Base-by-base conservation (phyloP, 1,140 invertebrate genomes). In the Megathymus violae region DNA sequence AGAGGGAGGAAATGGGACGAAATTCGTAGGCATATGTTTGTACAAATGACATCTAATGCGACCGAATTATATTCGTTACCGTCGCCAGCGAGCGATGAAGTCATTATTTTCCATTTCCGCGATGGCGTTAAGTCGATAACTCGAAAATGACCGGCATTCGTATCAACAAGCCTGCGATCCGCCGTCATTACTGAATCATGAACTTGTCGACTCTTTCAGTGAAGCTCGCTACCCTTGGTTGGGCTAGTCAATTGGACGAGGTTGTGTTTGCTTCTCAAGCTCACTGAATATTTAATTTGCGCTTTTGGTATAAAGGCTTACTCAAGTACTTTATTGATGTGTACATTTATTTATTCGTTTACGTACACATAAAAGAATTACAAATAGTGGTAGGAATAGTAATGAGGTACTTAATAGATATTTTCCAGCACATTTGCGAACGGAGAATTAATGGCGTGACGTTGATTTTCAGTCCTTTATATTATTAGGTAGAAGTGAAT, bases 31-130 rank as follows among this genome's bases (percentile, higher is more conserved):
- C 34, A 16, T 31, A 59, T 22, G 54, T 72, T 76, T 50, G 61
- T 82, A 80, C 80, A 86, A 84, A 87, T 81, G 77, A 84, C 75
- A 70, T 71, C 74, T 87, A 90, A 91, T 88, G 69, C 69, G 69
- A 74, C 74, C 76, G 82, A 89, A 89, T 88, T 86, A 83, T 82
- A 76, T 83, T 78, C 68, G 76, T 83, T 79, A 71, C 65, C 73
- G 71, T 65, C 74, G 69, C 78, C 76, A 73, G 67, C 77, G 73
- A 74, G 68, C 76, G 69, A 89, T 91, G 82, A 86, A 91, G 86
- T 85, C 83, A 89, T 91, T 91, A 89, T 86, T 85, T 83, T 82
- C 79, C 79, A 86, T 91, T 90, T 91, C 85, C 88, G 81, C 69
- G 72, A 51, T 73, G 73, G 81, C 76, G 84, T 79, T 80, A 84